A percentile compares a stretch with the other conserved stretches of the same genome.
phyloP scores from a whole-genome alignment of 2,113 vertebrate genomes.

The Sylvietta virens region DNA sequence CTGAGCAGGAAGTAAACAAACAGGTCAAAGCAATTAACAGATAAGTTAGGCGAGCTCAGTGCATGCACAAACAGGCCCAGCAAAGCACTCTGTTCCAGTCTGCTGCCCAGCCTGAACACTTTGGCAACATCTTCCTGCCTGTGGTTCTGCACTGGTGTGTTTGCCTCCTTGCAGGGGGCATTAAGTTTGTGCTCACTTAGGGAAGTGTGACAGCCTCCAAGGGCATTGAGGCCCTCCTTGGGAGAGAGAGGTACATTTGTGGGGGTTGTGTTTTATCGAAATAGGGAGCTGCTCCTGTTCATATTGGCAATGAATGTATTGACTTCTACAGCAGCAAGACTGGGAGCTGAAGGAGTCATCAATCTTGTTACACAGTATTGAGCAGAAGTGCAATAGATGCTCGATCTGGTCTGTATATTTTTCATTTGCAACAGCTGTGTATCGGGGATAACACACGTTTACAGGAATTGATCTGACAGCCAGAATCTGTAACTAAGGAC shows the following conservation, averaged over 20 bases:
- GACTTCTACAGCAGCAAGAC: neutral
- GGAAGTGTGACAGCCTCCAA: neutral
- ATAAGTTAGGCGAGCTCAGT: neutral
- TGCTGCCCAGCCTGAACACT: neutral
- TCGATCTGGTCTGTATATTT: neutral
- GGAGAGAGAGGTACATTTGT: neutral
- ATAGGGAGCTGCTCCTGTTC: neutral
- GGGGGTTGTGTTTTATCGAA: neutral
- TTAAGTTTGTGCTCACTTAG: neutral
- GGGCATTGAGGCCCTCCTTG: neutral
- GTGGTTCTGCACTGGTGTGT: neutral
- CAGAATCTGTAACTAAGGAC: neutral
- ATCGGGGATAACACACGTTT: neutral
- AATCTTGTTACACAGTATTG: conserved; percentile 6
- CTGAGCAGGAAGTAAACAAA: conserved; percentile 48
- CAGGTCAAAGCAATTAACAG: conserved; percentile 72
- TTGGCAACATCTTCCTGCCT: neutral
- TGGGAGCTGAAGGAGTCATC: neutral
- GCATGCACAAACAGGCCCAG: neutral
- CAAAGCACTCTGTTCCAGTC: neutral
- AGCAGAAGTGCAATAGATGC: neutral
- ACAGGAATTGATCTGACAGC: neutral
- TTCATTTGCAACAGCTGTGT: neutral
- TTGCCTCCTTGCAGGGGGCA: neutral
- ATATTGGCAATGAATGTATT: neutral